Conservation (phyloP, 2,113 vertebrate species). For the Rhagologus leucostigma region DNA sequence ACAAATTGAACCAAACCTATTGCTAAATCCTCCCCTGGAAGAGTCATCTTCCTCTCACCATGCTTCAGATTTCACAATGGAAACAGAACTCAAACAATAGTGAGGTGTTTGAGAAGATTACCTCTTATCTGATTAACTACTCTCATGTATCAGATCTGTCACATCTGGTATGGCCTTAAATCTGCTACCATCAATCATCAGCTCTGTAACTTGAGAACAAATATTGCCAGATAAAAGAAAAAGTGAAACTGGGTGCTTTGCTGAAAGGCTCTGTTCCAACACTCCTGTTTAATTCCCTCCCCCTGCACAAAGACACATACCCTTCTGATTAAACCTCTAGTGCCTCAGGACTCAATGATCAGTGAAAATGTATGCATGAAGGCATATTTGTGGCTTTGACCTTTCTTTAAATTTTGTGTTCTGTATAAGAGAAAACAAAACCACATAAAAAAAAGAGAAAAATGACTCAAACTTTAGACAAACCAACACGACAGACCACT, state of each 20-base stretch:
- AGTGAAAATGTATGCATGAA: not conserved
- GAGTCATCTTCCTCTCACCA: not conserved
- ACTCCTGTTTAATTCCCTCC: not conserved
- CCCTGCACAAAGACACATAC: no score
- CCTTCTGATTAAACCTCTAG: not conserved
- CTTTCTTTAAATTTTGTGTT: not conserved
- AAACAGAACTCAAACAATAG: not conserved
- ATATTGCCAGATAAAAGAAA: not conserved
- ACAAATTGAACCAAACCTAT: not conserved
- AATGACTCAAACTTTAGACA: not conserved
- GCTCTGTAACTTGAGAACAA: not conserved
- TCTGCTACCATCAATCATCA: not conserved
- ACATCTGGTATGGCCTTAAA: not conserved
- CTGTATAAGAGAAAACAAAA: not conserved
- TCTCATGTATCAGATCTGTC: not conserved
- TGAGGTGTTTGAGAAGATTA: not conserved
- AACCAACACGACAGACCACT: not conserved
- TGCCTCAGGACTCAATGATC: not conserved
- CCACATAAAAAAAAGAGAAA: not conserved
- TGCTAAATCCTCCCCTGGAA: not conserved
- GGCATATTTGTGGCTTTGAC: not conserved
- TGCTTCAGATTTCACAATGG: not conserved
- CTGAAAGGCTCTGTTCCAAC: not conserved
- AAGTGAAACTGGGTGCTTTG: not conserved
- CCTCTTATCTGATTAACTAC: not conserved